phyloP scores from a whole-genome alignment of 1,140 invertebrate genomes.

The Liolophura sinensis region DNA sequence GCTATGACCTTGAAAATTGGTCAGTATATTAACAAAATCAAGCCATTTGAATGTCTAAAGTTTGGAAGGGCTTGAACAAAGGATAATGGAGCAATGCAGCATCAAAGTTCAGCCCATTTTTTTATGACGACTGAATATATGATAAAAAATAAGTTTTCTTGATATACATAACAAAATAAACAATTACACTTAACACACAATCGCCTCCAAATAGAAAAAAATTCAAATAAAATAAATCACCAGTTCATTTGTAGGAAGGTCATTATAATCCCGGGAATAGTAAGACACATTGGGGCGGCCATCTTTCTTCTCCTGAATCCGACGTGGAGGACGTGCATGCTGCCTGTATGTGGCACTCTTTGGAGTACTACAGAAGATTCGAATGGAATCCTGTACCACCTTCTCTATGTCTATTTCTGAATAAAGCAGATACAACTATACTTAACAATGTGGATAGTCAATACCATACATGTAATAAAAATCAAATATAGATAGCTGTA shows the following conservation, averaged over 20 bases:
- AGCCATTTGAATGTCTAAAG: no score
- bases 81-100: no score
- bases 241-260: constrained; percentile 46
- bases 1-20: no score
- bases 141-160: no score
- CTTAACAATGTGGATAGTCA: background rate
- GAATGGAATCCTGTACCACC: constrained; percentile 86
- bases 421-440: constrained; percentile 14
- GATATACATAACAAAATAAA: background rate
- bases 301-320: constrained; percentile 17
- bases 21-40: no score
- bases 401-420: constrained; percentile 91
- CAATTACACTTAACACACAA: background rate
- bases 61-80: no score
- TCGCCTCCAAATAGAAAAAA: no score
- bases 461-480: no score
- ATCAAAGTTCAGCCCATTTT: no score
- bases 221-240: constrained; percentile 15
- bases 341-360: constrained; percentile 84
- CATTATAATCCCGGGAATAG: constrained; percentile 53
- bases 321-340: constrained; percentile 64
- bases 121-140: no score
- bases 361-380: constrained; percentile 84
- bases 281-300: constrained; percentile 45
- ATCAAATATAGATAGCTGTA: no score